Evolutionary conservation across 1,140 invertebrate species (phyloP).

Genomic region (Hypsibius dujardini): DNA sequence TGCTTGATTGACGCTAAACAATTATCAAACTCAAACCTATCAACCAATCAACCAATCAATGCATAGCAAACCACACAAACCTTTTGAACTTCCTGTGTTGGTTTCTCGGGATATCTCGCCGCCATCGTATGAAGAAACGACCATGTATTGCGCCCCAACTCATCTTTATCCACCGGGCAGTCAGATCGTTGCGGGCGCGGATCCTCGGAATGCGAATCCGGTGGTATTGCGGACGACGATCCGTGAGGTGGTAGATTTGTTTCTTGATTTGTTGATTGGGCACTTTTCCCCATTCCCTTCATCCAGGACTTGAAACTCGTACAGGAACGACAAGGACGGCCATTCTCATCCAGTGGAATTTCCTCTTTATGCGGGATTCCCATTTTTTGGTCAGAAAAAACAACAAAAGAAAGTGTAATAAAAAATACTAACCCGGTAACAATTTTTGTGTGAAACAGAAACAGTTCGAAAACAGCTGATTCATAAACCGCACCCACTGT

Average conservation of each 20-base stretch:
- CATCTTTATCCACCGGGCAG: conserved; percentile 32
- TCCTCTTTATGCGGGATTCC: not conserved
- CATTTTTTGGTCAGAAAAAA: too few species aligned
- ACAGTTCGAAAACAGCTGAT: too few species aligned
- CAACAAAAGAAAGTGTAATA: too few species aligned
- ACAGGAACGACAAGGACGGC: conserved; percentile 10
- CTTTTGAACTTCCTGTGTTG: conserved; percentile 38
- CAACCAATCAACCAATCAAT: too few species aligned
- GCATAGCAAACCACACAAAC: too few species aligned
- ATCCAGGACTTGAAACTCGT: conserved; percentile 13
- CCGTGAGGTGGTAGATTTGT: not conserved
- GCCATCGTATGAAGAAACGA: conserved; percentile 88
- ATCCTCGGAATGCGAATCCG: not conserved
- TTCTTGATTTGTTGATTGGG: not conserved
- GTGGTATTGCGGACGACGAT: not conserved
- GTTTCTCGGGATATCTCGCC: conserved; percentile 76
- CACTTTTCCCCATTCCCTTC: not conserved
- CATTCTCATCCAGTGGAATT: conserved; percentile 6
- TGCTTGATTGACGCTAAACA: too few species aligned
- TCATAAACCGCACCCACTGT: too few species aligned
- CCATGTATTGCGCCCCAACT: conserved; percentile 51
- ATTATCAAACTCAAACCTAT: too few species aligned
- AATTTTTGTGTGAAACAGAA: too few species aligned
- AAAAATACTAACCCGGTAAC: too few species aligned
- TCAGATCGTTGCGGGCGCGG: not conserved